Evolutionary conservation across 2,113 vertebrate genomes (phyloP).

Genomic region (Lophius piscatorius): DNA sequence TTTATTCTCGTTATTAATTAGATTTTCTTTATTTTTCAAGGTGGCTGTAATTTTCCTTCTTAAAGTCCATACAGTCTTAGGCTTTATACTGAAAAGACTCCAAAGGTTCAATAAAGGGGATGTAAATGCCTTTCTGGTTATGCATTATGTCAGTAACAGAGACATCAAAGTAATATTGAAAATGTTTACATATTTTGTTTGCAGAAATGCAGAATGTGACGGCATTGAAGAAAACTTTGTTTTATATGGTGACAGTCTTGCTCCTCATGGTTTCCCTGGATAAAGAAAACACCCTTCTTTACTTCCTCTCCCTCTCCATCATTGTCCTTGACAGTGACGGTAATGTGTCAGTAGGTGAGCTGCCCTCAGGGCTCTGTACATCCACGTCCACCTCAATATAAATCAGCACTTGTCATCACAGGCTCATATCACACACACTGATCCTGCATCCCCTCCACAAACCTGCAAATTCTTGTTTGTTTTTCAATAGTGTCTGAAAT

Average conservation of each 20-base stretch:
- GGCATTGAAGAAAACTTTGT: too few relatives aligned
- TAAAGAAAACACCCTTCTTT: constrained; percentile 3
- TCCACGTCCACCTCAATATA: constrained; percentile 77
- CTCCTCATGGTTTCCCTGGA: constrained; percentile 28
- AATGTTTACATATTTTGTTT: too few relatives aligned
- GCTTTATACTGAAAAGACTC: too few relatives aligned
- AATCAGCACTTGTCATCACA: constrained; percentile 82
- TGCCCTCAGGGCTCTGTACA: constrained; percentile 72
- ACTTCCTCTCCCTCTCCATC: constrained; percentile 12
- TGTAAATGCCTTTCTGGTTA: too few relatives aligned
- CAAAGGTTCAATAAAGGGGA: too few relatives aligned
- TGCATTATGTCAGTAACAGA: too few relatives aligned
- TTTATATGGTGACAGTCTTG: constrained; percentile 10
- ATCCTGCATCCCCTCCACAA: constrained; percentile 63
- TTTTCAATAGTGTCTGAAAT: constrained; percentile 53
- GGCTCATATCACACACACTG: constrained; percentile 79
- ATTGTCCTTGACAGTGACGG: constrained; percentile 76
- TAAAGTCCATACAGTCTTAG: too few relatives aligned
- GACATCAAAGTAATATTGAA: too few relatives aligned
- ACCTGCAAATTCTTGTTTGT: constrained; percentile 41
- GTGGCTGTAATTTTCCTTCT: too few relatives aligned
- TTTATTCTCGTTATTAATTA: too few relatives aligned
- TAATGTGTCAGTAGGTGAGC: constrained; percentile 79
- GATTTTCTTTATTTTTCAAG: too few relatives aligned
- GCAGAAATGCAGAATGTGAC: too few relatives aligned